Evolutionary conservation across 2,888 invertebrate species (phyloP), one percentile per base, ranked within the genome.

Genomic region (Nemapogon koenigi): DNA sequence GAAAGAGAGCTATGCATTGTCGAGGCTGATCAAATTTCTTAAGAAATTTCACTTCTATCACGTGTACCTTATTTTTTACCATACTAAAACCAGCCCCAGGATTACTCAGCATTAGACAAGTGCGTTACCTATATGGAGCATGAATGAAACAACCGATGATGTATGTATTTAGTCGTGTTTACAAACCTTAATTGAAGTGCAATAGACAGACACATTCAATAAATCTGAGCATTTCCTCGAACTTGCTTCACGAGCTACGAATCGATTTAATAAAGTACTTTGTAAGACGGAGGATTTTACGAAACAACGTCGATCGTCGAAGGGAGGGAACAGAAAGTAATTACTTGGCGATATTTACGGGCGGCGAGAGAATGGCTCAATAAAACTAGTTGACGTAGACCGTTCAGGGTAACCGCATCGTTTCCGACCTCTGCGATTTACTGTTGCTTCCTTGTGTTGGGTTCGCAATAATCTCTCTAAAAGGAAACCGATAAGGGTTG

Each of bases 291-390:
- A 15, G 27, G 37, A 37, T 37, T 27, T 37, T 17, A 16, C n/a
- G 37, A 27, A 28, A 28, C 28, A 17, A 28, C 25, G 37, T 28
- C 17, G 37, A 28, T 28, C 28, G 16, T 14, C 16, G 58, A 38
- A 62, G 60, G 59, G 61, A 32, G 25, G 62, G 64, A 67, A 65
- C 65, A 60, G 63, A 64, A 69, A 71, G 69, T 70, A 72, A 73
- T 75, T 71, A 69, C 68, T 62, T 53, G 49, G 60, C 57, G 62
- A 69, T 66, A 69, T 72, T 73, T 71, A 72, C 66, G 70, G 70
- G 59, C 63, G 58, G 59, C 59, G 62, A 58, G 66, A 61, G 62
- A 69, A 69, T 62, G 60, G 63, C 65, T 66, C 68, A 68, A 72
- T 73, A 70, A 71, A 73, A 68, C 68, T 70, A 68, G 64, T 33